phyloP scores from a whole-genome alignment of 2,797 vertebrate species.

The Strix occidentalis region DNA sequence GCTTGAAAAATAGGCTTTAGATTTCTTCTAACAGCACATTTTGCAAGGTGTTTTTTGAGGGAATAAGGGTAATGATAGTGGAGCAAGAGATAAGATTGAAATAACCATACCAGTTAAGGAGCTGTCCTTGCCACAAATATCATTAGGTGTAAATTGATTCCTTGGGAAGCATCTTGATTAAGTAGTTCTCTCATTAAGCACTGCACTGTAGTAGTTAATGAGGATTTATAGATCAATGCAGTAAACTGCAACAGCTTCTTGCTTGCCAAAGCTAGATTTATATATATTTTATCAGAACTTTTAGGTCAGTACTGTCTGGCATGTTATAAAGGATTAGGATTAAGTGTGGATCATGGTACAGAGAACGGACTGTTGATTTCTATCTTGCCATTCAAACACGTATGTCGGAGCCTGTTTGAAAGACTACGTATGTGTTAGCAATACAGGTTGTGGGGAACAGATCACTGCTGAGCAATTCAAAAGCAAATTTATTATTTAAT shows the following conservation, averaged over 20 bases:
- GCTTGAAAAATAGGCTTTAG: background rate
- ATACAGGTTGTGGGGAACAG: background rate
- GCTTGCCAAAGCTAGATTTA: background rate
- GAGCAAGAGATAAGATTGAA: background rate
- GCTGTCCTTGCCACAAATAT: slow-evolving; percentile 52
- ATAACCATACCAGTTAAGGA: slow-evolving; percentile 58
- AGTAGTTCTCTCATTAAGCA: slow-evolving; percentile 55
- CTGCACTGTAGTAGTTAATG: slow-evolving; percentile 13
- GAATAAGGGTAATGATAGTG: background rate
- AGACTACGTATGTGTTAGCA: fast-evolving
- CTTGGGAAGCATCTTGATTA: slow-evolving; percentile 59
- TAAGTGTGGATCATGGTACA: background rate
- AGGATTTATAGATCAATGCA: slow-evolving; percentile 19
- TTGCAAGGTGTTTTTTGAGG: background rate
- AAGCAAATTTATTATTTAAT: background rate
- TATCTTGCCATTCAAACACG: background rate
- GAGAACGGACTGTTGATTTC: background rate
- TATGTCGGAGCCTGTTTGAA: background rate
- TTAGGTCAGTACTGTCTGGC: background rate
- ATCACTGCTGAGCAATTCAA: background rate
- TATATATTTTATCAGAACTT: background rate
- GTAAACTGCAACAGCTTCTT: background rate
- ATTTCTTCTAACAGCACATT: background rate
- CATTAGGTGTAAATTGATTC: slow-evolving; percentile 61
- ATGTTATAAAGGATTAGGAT: background rate